Percentiles rank a stretch among this genome's conserved stretches.
Evolutionary conservation across 2,113 vertebrate genomes (phyloP).

Genomic region (Cyprinodon tularosa): DNA sequence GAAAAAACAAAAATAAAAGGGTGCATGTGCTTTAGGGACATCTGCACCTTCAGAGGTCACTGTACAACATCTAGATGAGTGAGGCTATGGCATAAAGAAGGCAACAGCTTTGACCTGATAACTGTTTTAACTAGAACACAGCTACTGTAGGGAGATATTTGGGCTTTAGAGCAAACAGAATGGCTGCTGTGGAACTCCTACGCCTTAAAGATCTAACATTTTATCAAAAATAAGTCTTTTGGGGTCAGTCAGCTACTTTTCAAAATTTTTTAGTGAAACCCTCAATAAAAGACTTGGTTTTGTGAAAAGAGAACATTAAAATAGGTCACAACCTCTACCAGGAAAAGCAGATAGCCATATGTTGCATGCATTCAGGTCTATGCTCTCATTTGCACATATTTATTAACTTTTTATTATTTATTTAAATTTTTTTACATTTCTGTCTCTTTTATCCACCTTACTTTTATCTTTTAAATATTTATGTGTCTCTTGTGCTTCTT

Average conservation of each 20-base stretch:
- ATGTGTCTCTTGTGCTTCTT: no score
- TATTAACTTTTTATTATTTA: no score
- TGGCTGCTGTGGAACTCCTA: background rate
- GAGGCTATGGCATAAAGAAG: background rate
- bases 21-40: background rate
- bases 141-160: background rate
- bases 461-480: no score
- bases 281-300: no score
- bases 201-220: background rate
- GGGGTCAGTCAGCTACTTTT: background rate
- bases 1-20: constrained; percentile 5
- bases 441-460: no score
- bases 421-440: no score
- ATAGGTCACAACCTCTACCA: no score
- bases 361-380: no score
- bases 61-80: background rate
- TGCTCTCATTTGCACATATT: no score
- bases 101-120: background rate
- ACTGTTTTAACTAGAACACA: background rate
- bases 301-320: no score
- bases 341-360: no score
- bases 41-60: constrained; percentile 5
- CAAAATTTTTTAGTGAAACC: no score
- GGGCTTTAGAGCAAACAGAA: background rate
- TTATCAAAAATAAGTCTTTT: background rate